A percentile compares a stretch with the other conserved stretches of the same genome.
phyloP scores from a whole-genome alignment of 2,797 vertebrate genomes.

The Fundulus diaphanus region DNA sequence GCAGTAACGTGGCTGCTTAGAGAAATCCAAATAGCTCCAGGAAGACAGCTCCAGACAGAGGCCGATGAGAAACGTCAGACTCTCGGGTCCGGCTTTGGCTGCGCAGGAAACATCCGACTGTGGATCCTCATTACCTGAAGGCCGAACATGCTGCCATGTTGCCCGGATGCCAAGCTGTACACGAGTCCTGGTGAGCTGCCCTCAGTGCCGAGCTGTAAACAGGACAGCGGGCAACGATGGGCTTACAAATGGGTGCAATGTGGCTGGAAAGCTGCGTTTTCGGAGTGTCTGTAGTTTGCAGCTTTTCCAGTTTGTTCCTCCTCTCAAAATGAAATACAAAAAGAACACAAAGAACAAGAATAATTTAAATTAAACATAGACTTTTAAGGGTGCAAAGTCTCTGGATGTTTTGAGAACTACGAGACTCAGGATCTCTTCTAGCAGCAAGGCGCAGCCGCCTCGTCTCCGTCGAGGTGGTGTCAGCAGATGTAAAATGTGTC shows the following conservation, averaged over 20 bases:
- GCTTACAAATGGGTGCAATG: constrained; percentile 21
- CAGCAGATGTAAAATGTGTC: constrained; percentile 61
- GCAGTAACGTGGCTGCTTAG: not conserved
- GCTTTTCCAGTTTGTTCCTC: constrained; percentile 52
- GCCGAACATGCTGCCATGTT: constrained; percentile 37
- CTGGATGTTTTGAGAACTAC: constrained; percentile 53
- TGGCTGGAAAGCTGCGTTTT: constrained; percentile 25
- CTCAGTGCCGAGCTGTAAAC: constrained; percentile 41
- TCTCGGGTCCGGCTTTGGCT: constrained; percentile 43
- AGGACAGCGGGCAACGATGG: constrained; percentile 40
- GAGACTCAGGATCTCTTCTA: constrained; percentile 68
- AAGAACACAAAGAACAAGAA: constrained; percentile 52
- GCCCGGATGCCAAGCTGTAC: constrained; percentile 38
- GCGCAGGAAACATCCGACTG: constrained; percentile 24
- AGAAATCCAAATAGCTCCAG: constrained; percentile 24
- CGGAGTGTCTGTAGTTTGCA: constrained; percentile 26
- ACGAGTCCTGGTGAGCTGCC: constrained; percentile 25
- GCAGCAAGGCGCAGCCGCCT: constrained; percentile 71
- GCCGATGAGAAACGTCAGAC: constrained; percentile 48
- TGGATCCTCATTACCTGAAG: constrained; percentile 49
- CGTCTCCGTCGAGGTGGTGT: constrained; percentile 51
- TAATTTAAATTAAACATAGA: constrained; percentile 63
- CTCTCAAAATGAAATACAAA: constrained; percentile 46
- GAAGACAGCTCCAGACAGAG: constrained; percentile 17
- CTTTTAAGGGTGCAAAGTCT: constrained; percentile 51